These are phyloP conservation scores for Micromys minutus DNA, from an alignment of 2,113 vertebrate species.

Conservation along the genomic window DNA sequence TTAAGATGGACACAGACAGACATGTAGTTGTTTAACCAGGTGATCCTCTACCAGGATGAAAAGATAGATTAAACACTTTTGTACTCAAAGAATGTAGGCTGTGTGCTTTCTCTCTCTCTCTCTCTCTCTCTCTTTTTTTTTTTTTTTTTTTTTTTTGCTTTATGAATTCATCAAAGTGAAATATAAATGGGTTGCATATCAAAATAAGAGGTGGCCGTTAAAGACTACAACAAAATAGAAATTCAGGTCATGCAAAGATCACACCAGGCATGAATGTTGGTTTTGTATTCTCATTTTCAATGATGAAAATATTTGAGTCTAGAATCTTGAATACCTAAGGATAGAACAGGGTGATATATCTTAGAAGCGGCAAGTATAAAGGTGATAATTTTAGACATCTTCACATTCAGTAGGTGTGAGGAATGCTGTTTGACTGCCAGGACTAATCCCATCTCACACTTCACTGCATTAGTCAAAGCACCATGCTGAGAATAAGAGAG, in stretches of 20 bases:
- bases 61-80: neutral
- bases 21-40: neutral
- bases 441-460: neutral
- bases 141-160: too few relatives aligned
- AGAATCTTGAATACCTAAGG: neutral
- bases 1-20: neutral
- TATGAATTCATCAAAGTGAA: neutral
- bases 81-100: neutral
- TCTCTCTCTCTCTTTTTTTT: too few relatives aligned
- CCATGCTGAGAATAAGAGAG: neutral
- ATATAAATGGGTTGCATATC: neutral
- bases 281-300: neutral
- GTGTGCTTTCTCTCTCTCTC: too few relatives aligned
- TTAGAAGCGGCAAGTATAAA: neutral
- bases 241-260: neutral
- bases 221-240: neutral
- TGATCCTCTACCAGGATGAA: neutral
- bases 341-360: neutral
- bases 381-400: neutral
- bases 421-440: neutral
- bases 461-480: neutral
- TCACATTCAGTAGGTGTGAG: neutral
- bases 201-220: neutral
- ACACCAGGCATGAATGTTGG: neutral
- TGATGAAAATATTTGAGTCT: conserved; percentile 9